Percentiles rank a stretch among this genome's conserved stretches.
Conservation (phyloP, 2,797 vertebrate species). For the Aplochiton taeniatus region DNA sequence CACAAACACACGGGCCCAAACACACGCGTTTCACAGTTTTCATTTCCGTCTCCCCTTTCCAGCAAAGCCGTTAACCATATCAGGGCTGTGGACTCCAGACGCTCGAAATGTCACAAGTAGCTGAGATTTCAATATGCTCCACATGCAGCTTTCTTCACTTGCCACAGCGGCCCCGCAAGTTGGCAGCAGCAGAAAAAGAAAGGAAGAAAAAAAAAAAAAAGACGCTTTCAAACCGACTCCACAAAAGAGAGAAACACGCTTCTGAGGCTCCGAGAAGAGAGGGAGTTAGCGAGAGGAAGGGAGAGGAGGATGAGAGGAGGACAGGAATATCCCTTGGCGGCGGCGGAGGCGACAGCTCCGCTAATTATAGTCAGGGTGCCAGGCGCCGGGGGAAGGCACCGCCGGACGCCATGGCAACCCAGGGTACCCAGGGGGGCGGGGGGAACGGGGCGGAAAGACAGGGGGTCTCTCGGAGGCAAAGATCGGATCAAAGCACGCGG, state of each 20-base stretch:
- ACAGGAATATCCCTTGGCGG: conserved; percentile 44
- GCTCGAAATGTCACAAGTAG: too few relatives aligned
- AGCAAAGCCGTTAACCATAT: conserved; percentile 26
- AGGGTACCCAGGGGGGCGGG: not conserved
- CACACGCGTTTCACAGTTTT: conserved; percentile 46
- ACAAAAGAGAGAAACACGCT: too few relatives aligned
- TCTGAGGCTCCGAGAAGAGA: not conserved
- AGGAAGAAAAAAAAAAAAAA: too few relatives aligned
- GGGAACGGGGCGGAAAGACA: too few relatives aligned
- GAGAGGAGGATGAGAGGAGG: not conserved
- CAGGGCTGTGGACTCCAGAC: too few relatives aligned
- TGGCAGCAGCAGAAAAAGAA: too few relatives aligned
- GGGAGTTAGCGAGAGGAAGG: conserved; percentile 10
- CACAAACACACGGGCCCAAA: conserved; percentile 16
- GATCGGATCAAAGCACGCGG: too few relatives aligned
- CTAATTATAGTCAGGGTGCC: conserved; percentile 9
- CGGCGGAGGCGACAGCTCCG: not conserved
- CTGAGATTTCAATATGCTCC: too few relatives aligned
- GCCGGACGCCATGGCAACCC: conserved; percentile 3
- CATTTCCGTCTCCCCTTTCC: conserved; percentile 54
- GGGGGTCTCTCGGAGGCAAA: too few relatives aligned
- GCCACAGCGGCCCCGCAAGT: too few relatives aligned
- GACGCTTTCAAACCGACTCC: too few relatives aligned
- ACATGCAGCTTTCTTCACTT: too few relatives aligned
- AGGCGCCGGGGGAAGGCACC: not conserved